Evolutionary conservation across 2,113 vertebrate species (phyloP).

Genomic region (Nyctereutes procyonoides): DNA sequence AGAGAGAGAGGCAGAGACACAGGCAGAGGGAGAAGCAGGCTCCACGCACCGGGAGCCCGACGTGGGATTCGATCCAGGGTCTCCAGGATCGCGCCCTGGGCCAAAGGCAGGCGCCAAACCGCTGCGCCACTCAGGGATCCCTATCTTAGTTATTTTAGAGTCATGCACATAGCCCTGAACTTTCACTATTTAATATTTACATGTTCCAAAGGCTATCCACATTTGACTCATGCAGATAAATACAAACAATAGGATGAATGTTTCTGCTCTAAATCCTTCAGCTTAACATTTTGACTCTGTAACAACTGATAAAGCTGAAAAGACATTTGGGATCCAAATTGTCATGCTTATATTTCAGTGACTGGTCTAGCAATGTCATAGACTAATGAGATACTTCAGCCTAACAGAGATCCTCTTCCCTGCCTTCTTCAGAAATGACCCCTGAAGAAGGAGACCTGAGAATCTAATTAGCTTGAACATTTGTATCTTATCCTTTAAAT

Average conservation of each 20-base stretch:
- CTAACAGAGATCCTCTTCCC: conserved; percentile 1
- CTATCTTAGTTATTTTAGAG: not conserved
- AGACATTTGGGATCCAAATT: conserved; percentile 14
- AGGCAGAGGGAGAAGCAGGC: no score
- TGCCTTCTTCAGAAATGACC: not conserved
- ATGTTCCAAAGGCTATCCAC: not conserved
- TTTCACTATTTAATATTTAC: conserved; percentile 29
- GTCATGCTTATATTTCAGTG: not conserved
- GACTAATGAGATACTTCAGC: not conserved
- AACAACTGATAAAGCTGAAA: not conserved
- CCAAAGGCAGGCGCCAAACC: no score
- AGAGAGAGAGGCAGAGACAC: no score
- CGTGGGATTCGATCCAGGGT: no score
- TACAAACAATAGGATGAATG: conserved; percentile 49
- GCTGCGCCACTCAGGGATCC: no score
- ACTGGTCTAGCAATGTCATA: not conserved
- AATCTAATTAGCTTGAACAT: conserved; percentile 15
- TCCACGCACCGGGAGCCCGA: no score
- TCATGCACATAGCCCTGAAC: not conserved
- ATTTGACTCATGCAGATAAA: not conserved
- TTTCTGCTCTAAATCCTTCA: conserved; percentile 59
- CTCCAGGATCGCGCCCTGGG: no score
- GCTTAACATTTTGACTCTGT: conserved; percentile 35
- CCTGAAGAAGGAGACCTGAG: not conserved
- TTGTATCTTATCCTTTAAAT: not conserved